phyloP scores from a whole-genome alignment of 2,888 invertebrate genomes.

The Hoplodrina blanda region DNA sequence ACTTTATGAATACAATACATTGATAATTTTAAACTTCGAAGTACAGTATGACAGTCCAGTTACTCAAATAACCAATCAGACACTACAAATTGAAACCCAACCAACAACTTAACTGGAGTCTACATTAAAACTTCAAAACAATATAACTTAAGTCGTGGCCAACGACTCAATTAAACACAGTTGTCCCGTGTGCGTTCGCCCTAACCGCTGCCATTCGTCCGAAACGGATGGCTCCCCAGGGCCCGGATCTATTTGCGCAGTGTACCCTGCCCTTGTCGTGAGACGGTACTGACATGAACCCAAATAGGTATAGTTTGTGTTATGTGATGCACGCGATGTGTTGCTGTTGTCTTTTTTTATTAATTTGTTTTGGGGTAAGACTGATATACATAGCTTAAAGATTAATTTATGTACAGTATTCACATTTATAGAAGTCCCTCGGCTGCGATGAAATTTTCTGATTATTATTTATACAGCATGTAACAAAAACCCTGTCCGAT shows the following conservation, averaged over 20 bases:
- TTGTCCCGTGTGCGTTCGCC: conserved; percentile 63
- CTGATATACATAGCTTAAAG: no score
- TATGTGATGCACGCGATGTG: conserved; percentile 26
- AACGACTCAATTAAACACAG: conserved; percentile 66
- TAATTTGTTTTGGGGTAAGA: background rate
- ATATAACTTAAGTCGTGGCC: conserved; percentile 61
- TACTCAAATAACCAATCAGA: background rate
- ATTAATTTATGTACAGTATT: no score
- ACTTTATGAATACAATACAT: no score
- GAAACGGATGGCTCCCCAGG: conserved; percentile 74
- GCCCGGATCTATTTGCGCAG: conserved; percentile 68
- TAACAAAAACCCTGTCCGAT: no score
- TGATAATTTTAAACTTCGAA: no score
- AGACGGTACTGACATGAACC: conserved; percentile 50
- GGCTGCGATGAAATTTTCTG: no score
- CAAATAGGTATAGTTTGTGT: conserved; percentile 53
- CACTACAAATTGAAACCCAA: conserved; percentile 21
- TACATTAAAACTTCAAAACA: conserved; percentile 64
- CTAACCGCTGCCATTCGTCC: conserved; percentile 67
- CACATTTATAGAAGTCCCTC: no score
- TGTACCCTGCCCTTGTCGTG: conserved; percentile 56
- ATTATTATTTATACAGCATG: no score
- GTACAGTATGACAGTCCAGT: no score
- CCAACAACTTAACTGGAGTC: conserved; percentile 19
- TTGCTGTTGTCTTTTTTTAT: background rate